Base-by-base conservation (phyloP, 2,113 vertebrate genomes). In the Psilopsiagon aurifrons region DNA sequence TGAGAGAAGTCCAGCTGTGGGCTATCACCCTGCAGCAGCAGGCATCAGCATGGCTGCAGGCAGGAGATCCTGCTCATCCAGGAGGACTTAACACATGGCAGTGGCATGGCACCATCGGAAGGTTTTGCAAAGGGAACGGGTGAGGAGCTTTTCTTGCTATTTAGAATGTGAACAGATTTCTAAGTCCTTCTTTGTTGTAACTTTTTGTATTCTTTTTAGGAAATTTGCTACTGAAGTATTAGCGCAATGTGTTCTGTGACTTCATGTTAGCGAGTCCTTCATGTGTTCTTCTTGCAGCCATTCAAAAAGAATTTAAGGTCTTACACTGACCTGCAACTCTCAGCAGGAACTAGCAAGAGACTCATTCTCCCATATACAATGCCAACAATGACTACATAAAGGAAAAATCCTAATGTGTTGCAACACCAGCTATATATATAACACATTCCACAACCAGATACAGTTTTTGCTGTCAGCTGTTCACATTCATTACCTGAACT, bases 21-120 rank as follows among this genome's bases (percentile, higher is more conserved):
- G 23, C 2, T 47, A 31, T 25, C 54, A 7, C 37, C 43, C 71
- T 29, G 51, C 47, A 60, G 57, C 8, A 10, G 23, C 23, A 7
- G 5, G 25, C 0, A 4, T 13, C 8, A 6, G 57, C n/a, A 23
- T 0, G 1, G 64, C 37, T 37, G n/a, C 4, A 4, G 19, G n/a
- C 41, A 70, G 74, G 31, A 55, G 28, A 13, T 57, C 54, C 69
- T 69, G 41, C 49, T 60, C 4, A 4, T 41, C 68, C 37, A 29
- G 43, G 33, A 57, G 71, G 27, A 44, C 15, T n/a, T 70, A n/a
- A 54, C 17, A 11, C 46, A 27, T 49, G 49, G 64, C 29, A 66
- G 22, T 13, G 16, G 8, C 3, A 6, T 15, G 8, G 81, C 64
- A 62, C 11, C 4, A 0, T 5, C 0, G 0, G 24, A 41, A 74